Conservation (phyloP, 2,797 vertebrate genomes). For the Gallinago solitaria region DNA sequence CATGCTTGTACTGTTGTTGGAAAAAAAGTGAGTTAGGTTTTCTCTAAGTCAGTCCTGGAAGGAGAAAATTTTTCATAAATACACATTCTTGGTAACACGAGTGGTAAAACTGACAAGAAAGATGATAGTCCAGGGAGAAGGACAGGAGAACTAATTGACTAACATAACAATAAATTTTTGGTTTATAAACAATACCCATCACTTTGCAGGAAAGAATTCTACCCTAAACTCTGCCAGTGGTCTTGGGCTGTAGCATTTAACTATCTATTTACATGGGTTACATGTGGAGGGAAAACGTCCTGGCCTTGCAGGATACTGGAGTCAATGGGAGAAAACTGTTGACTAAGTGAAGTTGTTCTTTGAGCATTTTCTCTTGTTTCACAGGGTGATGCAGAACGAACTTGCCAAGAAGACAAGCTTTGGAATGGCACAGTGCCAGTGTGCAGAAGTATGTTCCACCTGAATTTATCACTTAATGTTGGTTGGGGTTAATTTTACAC, state of each 20-base stretch:
- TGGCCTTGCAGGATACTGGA: background rate
- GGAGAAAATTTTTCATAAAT: background rate
- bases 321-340: background rate
- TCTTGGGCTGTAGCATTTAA: background rate
- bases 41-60: background rate
- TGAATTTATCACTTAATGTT: background rate
- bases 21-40: background rate
- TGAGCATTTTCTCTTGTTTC: slow-evolving; percentile 9
- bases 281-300: background rate
- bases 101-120: background rate
- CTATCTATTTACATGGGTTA: background rate
- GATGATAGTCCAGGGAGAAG: background rate
- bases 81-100: background rate
- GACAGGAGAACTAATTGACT: background rate
- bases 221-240: background rate
- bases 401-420: slow-evolving; percentile 84
- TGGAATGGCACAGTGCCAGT: slow-evolving; percentile 87
- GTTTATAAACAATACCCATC: background rate
- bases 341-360: background rate
- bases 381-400: slow-evolving; percentile 85
- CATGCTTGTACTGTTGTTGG: background rate
- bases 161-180: background rate
- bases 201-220: background rate
- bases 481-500: background rate
- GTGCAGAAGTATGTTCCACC: slow-evolving; percentile 86